Evolutionary conservation across 53 echinoderm and acorn worm species (phyloP).

Genomic region (Astropecten irregularis): DNA sequence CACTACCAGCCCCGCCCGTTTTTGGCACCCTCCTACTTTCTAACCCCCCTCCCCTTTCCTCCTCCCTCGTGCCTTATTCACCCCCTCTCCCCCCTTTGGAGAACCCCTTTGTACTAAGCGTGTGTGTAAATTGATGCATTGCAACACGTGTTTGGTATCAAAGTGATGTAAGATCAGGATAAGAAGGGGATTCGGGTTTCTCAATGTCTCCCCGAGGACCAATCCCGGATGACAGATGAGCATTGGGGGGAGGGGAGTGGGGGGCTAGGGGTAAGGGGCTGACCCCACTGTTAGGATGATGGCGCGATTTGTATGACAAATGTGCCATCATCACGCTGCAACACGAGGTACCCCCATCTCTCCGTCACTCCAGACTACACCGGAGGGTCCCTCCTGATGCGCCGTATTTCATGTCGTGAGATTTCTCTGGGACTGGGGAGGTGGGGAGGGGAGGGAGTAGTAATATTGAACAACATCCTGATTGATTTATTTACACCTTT

Average conservation of each 20-base stretch:
- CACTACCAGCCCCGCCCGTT: no score
- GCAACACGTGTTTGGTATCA: constrained; percentile 52
- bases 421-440: not conserved
- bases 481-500: constrained; percentile 6
- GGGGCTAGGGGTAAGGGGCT: no score
- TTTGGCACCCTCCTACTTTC: no score
- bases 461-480: constrained; percentile 2
- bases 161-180: constrained; percentile 33
- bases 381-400: no score
- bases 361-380: no score
- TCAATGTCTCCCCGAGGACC: constrained; percentile 1
- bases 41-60: constrained; percentile 20
- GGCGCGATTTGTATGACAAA: constrained; percentile 8
- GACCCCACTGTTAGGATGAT: constrained; percentile 10
- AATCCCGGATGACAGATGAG: constrained; percentile 28
- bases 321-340: constrained; percentile 6
- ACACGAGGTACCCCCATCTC: not conserved
- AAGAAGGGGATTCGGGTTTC: constrained; percentile 34
- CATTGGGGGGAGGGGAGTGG: not conserved
- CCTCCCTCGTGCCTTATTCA: constrained; percentile 11
- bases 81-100: not conserved
- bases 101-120: constrained; percentile 10
- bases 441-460: no score
- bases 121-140: constrained; percentile 44
- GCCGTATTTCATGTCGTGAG: no score